Base-by-base conservation (phyloP, 2,888 invertebrate species). In the Halictus ligatus region DNA sequence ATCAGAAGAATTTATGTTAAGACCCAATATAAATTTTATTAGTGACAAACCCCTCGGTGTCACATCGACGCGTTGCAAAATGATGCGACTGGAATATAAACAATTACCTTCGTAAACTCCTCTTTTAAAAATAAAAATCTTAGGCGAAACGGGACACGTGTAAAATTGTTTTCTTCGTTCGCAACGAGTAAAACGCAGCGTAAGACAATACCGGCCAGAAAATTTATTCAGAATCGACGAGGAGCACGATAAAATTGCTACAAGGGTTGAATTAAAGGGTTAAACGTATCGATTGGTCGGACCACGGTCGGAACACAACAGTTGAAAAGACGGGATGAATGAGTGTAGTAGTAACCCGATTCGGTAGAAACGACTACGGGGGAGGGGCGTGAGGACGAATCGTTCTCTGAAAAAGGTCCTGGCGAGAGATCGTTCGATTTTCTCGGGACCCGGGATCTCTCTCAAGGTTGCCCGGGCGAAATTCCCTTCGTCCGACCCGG, bases 401-500 rank as follows among this genome's bases (percentile, higher is more conserved):
- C 54, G 54, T 54, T 54, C 54, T n/a, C 54, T 54, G 60, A 25
- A 60, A 25, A 60, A 13, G 60, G 60, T 13, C n/a, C 54, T 54
- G 54, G 60, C 25, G 12, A 60, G 60, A 13, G 64, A 50, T 40
- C 67, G 60, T 21, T 74, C 58, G 75, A 75, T 83, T 75, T 73
- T 72, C 78, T 75, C 69, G 69, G 50, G 75, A 54, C 29, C 15
- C 2, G 15, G 13, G 15, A 64, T 87, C 84, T 84, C n/a, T 60
- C 25, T 75, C 82, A 86, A 88, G 86, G 85, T 84, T 89, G 88
- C 6, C 85, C 88, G 89, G 90, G 89, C 91, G 88, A 92, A 89
- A 91, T 88, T 91, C 90, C 89, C 86, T 91, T 54, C 91, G 91
- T 6, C 93, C 93, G 93, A 93, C 91, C 79, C 91, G 93, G 92